These are phyloP conservation scores for Paramuricea clavata DNA, from an alignment of 92 coral and sea anemone genomes.

Conservation along the genomic window DNA sequence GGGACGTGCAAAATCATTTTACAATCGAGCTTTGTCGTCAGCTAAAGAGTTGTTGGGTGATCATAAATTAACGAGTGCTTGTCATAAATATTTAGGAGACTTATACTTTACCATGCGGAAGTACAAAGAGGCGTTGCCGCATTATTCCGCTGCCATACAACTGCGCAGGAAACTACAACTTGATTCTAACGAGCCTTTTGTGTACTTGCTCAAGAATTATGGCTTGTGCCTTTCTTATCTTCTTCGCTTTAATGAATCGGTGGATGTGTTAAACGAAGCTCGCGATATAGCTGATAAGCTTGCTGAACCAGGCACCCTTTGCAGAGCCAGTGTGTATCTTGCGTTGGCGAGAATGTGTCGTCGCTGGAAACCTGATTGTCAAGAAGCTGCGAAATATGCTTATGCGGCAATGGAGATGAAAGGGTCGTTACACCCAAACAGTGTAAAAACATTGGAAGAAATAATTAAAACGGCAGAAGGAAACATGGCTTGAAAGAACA, in stretches of 20 bases:
- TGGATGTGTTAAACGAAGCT: not conserved
- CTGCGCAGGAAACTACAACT: not conserved
- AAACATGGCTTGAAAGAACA: not conserved
- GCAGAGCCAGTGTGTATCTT: conserved; percentile 10
- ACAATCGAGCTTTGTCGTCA: not conserved
- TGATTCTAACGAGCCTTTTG: not conserved
- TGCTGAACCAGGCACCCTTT: not conserved
- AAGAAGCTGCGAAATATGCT: not conserved
- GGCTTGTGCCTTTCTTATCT: not conserved
- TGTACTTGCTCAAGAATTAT: conserved; percentile 31
- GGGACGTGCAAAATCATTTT: not conserved
- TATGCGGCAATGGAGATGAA: not conserved
- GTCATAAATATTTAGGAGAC: not conserved
- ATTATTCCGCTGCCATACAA: not conserved
- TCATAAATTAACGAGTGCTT: not conserved
- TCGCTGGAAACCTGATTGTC: conserved; percentile 14
- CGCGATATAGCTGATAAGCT: not conserved
- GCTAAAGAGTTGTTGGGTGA: conserved; percentile 19
- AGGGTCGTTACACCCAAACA: not conserved
- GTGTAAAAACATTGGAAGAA: not conserved
- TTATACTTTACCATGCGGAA: not conserved
- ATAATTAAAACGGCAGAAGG: not conserved
- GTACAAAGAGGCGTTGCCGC: not conserved
- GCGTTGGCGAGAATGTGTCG: not conserved
- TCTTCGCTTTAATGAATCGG: not conserved